Evolutionary conservation across 2,888 invertebrate species (phyloP).

Genomic region (Rhagophthalmus giganteus): DNA sequence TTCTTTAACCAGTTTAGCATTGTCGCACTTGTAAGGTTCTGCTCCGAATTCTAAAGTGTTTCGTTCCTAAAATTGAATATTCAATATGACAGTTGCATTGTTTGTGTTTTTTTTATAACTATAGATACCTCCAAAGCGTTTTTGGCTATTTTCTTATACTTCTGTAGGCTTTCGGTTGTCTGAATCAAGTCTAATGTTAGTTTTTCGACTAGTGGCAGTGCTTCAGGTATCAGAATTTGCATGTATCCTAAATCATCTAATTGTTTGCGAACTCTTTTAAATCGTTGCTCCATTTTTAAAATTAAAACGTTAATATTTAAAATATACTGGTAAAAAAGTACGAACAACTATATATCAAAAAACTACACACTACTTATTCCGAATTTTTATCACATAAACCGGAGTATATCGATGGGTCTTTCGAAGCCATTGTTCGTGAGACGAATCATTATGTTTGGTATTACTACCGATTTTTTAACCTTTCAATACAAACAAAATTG

Average conservation of each 20-base stretch:
- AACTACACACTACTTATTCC: too few relatives aligned
- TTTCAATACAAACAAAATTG: too few relatives aligned
- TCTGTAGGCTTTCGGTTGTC: slow-evolving; percentile 84
- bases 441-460: too few relatives aligned
- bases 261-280: slow-evolving; percentile 61
- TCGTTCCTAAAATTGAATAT: slow-evolving; percentile 62
- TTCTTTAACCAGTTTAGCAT: slow-evolving; percentile 73
- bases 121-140: slow-evolving; percentile 70
- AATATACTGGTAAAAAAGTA: too few relatives aligned
- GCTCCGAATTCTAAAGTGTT: slow-evolving; percentile 69
- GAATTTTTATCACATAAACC: too few relatives aligned
- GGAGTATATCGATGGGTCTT: too few relatives aligned
- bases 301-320: not conserved
- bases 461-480: too few relatives aligned
- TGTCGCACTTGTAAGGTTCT: slow-evolving; percentile 81
- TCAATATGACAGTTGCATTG: slow-evolving; percentile 9
- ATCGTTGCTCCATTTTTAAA: slow-evolving; percentile 47
- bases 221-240: slow-evolving; percentile 73
- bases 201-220: slow-evolving; percentile 78
- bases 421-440: too few relatives aligned
- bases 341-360: too few relatives aligned
- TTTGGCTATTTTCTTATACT: slow-evolving; percentile 77
- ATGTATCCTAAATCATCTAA: slow-evolving; percentile 83
- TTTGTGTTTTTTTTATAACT: too few relatives aligned
- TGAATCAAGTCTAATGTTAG: slow-evolving; percentile 81